These are phyloP conservation scores for Perodicticus potto DNA, from an alignment of 2,797 vertebrate genomes.

Conservation along the genomic window DNA sequence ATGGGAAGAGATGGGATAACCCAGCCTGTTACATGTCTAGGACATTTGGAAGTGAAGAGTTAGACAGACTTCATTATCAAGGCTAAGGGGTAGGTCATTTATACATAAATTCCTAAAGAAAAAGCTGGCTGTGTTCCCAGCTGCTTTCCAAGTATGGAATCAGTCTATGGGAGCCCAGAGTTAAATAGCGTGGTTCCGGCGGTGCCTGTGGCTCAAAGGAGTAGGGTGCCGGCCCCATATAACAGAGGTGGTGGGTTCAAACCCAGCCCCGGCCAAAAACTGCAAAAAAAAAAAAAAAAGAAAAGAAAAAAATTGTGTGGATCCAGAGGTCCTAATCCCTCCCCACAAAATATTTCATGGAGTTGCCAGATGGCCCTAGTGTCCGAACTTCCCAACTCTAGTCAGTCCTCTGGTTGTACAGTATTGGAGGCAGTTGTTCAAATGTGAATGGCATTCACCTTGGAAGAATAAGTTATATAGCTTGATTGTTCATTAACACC, in stretches of 20 bases:
- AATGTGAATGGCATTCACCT: neutral
- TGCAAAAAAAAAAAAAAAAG: no score
- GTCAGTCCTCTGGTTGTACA: neutral
- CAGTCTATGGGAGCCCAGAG: neutral
- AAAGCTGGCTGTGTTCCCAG: neutral
- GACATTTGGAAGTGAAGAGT: constrained; percentile 30
- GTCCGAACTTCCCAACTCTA: neutral
- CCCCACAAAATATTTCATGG: constrained; percentile 20
- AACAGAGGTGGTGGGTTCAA: no score
- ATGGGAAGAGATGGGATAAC: neutral
- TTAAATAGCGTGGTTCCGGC: neutral
- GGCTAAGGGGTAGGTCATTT: neutral
- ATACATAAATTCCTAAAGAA: neutral
- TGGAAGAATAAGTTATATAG: neutral
- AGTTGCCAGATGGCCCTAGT: neutral
- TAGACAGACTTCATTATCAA: neutral
- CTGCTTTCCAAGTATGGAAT: constrained; percentile 41
- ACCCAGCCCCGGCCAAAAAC: no score
- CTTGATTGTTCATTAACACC: constrained; percentile 25
- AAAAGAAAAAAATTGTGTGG: no score
- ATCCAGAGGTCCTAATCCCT: neutral
- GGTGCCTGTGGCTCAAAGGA: no score
- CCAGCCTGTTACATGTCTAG: neutral
- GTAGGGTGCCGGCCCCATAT: no score
- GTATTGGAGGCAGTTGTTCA: neutral